These are phyloP conservation scores for Lagorchestes hirsutus DNA, from an alignment of 2,797 vertebrate genomes.

Conservation along the genomic window DNA sequence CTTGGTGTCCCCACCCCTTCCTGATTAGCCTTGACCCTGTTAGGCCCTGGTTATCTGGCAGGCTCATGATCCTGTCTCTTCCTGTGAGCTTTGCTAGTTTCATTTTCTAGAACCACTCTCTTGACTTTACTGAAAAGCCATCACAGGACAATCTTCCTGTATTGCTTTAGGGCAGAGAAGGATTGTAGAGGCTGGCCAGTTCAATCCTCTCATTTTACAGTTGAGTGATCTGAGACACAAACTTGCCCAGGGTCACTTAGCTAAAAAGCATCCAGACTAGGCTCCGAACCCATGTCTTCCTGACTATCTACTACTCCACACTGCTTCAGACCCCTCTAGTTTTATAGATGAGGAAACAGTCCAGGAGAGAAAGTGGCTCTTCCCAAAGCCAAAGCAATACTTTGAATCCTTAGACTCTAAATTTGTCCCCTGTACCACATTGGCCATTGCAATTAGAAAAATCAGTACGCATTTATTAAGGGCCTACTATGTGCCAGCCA, in stretches of 20 bases:
- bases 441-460: too few species aligned
- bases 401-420: not conserved
- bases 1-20: not conserved
- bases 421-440: not conserved
- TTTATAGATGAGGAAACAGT: not conserved
- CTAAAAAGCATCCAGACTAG: not conserved
- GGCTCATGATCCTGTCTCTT: not conserved
- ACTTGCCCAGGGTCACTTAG: not conserved
- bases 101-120: not conserved
- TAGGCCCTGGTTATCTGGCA: not conserved
- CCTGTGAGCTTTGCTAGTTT: not conserved
- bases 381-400: not conserved
- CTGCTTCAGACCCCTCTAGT: not conserved
- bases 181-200: not conserved
- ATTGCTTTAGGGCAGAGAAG: not conserved
- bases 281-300: not conserved
- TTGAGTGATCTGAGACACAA: not conserved
- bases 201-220: not conserved
- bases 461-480: not conserved
- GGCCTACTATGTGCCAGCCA: not conserved
- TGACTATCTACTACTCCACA: not conserved
- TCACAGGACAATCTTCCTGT: not conserved
- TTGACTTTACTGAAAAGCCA: not conserved
- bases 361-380: not conserved
- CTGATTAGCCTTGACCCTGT: not conserved